Evolutionary conservation across 2,797 vertebrate genomes (phyloP).

Genomic region (Liasis olivaceus): DNA sequence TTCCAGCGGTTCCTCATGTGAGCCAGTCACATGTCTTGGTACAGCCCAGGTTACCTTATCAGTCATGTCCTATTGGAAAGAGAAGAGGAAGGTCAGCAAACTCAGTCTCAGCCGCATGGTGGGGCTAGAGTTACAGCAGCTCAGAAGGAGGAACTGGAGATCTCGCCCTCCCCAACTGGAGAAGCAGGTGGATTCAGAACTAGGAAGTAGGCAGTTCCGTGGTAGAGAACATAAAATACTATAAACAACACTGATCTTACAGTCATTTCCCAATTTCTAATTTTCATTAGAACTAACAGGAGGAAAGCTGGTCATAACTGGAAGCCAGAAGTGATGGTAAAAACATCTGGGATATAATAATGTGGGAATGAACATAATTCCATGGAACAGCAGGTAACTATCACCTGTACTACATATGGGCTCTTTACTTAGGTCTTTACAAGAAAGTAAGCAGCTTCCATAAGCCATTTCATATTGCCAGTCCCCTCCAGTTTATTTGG

Average conservation of each 20-base stretch:
- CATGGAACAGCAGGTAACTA: background rate
- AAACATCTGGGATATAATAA: background rate
- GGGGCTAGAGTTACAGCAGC: constrained; percentile 35
- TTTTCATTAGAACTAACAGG: background rate
- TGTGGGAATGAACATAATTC: background rate
- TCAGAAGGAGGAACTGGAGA: background rate
- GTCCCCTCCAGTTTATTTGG: background rate
- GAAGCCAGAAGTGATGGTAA: background rate
- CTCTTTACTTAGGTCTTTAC: background rate
- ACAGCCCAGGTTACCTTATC: constrained; percentile 83
- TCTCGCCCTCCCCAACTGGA: background rate
- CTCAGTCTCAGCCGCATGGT: constrained; percentile 36
- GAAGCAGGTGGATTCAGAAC: background rate
- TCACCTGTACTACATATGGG: background rate
- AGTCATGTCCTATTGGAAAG: constrained; percentile 76
- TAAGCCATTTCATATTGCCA: too few species aligned
- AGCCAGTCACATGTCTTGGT: constrained; percentile 92
- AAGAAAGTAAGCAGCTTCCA: background rate
- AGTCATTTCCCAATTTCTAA: background rate
- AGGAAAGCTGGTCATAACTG: background rate
- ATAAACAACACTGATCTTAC: background rate
- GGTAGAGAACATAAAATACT: background rate
- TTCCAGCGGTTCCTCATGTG: constrained; percentile 85
- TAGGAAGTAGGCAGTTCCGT: background rate
- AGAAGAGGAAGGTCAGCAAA: constrained; percentile 21